Evolutionary conservation across 2,888 invertebrate genomes (phyloP), one percentile per base, ranked within the genome.

Genomic region (Arrhopalites spinosus): DNA sequence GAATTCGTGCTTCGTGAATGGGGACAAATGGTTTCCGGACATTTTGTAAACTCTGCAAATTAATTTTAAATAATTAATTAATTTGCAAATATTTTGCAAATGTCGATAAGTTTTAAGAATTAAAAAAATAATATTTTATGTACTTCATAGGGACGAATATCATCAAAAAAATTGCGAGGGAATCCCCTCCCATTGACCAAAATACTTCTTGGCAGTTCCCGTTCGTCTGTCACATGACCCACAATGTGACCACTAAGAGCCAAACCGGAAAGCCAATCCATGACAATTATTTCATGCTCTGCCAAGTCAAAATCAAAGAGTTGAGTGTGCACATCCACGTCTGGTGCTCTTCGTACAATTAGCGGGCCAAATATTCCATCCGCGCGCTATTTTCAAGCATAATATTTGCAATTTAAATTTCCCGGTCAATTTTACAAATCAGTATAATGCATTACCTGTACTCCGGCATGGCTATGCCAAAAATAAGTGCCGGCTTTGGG

Each of bases 401-500:
- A 23, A 2, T 20, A 59, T 5, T 50, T 5, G 2, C 36, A 36
- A 36, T 7, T 7, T 7, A 7, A 36, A 7, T 3, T 36, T 7
- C 36, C 36, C 36, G 36, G 36, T 36, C n/a, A n/a, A n/a, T n/a
- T n/a, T n/a, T n/a, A n/a, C n/a, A n/a, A n/a, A n/a, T n/a, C n/a
- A n/a, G 7, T 45, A 45, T 7, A 45, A 15, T 45, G 90, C 1
- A 94, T 11, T 45, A 11, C 15, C 8, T 66, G 95, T 88, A 94
- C 91, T 1, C 94, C 94, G 82, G 83, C 71, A 85, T 95, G 95
- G 17, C 95, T 91, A 85, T 95, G 95, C 93, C 94, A 95, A 85
- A 94, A 94, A 84, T 95, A 93, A 0, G 94, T 94, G 17, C 95
- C 95, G 0, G 90, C 85, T 78, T 91, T 90, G 0, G 88, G 87